A percentile compares a stretch with the other conserved stretches of the same genome.
These are phyloP conservation scores for Brachyhypopomus gauderio DNA, from an alignment of 2,113 vertebrate genomes.

Conservation along the genomic window DNA sequence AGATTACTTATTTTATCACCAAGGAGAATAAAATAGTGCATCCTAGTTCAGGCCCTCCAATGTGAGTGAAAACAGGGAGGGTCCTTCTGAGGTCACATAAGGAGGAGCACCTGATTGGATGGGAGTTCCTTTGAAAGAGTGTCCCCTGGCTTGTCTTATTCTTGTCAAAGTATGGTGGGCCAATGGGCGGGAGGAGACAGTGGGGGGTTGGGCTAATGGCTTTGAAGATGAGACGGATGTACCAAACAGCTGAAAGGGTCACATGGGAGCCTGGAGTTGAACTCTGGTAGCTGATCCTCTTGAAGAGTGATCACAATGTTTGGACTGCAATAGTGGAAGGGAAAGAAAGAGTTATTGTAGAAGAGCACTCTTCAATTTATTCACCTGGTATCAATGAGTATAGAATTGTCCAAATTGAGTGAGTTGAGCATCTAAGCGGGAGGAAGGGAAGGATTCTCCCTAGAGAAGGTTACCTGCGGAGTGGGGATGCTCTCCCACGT, in stretches of 20 bases:
- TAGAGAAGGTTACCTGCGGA: constrained; percentile 85
- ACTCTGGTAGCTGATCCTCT: constrained; percentile 78
- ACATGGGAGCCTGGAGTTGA: constrained; percentile 78
- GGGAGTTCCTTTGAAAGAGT: constrained; percentile 7
- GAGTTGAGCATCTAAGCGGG: no score
- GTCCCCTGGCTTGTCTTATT: constrained; percentile 13
- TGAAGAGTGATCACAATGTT: constrained; percentile 74
- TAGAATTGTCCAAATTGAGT: neutral
- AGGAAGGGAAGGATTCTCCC: no score
- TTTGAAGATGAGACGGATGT: constrained; percentile 77
- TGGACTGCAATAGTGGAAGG: constrained; percentile 78
- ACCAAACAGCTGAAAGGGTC: constrained; percentile 85
- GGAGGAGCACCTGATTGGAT: constrained; percentile 20
- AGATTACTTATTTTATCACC: neutral
- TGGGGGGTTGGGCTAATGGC: constrained; percentile 67
- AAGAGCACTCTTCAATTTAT: neutral
- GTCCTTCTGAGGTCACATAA: constrained; percentile 16
- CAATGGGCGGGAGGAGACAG: no score
- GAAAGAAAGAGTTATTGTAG: constrained; percentile 13
- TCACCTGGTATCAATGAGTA: no score
- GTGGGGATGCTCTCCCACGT: constrained; percentile 81
- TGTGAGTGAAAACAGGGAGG: constrained; percentile 11
- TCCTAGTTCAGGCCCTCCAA: neutral
- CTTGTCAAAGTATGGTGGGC: neutral
- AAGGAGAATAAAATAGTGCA: constrained; percentile 14